Base-by-base conservation (phyloP, 2,888 invertebrate species). In the Cephus rjabovi region DNA sequence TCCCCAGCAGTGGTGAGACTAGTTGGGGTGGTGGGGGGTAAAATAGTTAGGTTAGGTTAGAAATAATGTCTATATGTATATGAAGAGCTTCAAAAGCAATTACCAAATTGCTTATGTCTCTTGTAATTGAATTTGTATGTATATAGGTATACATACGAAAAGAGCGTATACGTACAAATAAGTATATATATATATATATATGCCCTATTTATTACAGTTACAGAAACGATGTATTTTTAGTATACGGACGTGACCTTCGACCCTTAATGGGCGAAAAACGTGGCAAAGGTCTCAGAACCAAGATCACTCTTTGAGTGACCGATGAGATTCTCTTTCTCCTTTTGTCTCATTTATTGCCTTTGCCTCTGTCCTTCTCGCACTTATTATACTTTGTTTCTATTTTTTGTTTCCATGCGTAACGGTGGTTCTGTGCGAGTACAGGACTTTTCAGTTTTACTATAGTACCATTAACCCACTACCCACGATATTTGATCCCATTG, bases 41-140 rank as follows among this genome's bases (percentile, higher is more conserved):
- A 15, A 15, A 15, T 15, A 15, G 37, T 37, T 37, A 4, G 56
- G 6, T 15, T 15, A 79, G 80, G 81, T 81, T 81, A 81, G 81
- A 80, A 79, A 80, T 75, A 31, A 34, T 12, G 81, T 83, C 76
- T 81, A 81, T 77, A 84, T 86, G 86, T 77, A 74, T 84, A 84
- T 87, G 89, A 88, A 89, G 89, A 89, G 89, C 87, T 87, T 86
- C 85, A 86, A 90, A 89, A 90, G 90, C 90, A 90, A 90, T 90
- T 90, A 89, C 88, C 88, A 90, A 90, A 90, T 90, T 89, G 90
- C 90, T 84, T 85, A 82, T 85, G 85, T 85, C 80, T 74, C 80
- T 78, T 79, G 70, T 79, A 80, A 81, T 80, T 80, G 69, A 75
- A 76, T 74, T 40, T 9, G 9, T 6, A 1, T 23, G 1, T 56